Base-by-base conservation (phyloP, 2,113 vertebrate genomes). In the Pycnonotus jocosus region DNA sequence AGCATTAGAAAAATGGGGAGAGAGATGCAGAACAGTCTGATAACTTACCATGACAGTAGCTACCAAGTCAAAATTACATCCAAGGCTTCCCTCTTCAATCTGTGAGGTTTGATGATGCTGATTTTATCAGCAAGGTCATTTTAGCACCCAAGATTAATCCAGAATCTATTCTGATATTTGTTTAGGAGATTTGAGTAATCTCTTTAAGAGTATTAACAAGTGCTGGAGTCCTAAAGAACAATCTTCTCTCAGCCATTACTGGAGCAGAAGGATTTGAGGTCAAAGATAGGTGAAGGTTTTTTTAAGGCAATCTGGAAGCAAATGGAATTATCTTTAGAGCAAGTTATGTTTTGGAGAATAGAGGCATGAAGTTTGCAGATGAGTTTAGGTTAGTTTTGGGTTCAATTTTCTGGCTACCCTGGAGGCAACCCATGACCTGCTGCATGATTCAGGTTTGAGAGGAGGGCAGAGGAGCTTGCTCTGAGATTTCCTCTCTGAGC, bases 141-240 rank as follows among this genome's bases (percentile, higher is more conserved):
- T 88, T 81, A 86, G 51, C 81, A 79, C 64, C 76, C 50, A 28
- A 23, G 23, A 33, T 90, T 95, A 94, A 94, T 93, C 90, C 57
- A 60, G 93, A 92, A 88, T 51, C 92, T 95, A 90, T 79, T 78
- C 82, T 71, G 79, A 86, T 95, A 38, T 83, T 97, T 95, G 82
- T 92, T 95, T 90, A 95, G 88, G 53, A 84, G 96, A 96, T 96
- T 84, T 86, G 48, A 81, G 40, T 96, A 96, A 97, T 96, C 96
- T 96, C 93, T 95, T 95, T 94, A 95, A 88, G 91, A 68, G 95
- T 95, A 95, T 97, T 94, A 97, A 88, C 79, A 71, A 86, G 80
- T 65, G 62, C 48, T 91, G 42, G 40, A 86, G 71, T 81, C 61
- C 73, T 81, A 92, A 86, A 54, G 95, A 93, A 12, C 69, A 86